Percentiles rank a stretch among this genome's conserved stretches.
Conservation (phyloP, 2,113 vertebrate genomes). For the Prionailurus viverrinus region DNA sequence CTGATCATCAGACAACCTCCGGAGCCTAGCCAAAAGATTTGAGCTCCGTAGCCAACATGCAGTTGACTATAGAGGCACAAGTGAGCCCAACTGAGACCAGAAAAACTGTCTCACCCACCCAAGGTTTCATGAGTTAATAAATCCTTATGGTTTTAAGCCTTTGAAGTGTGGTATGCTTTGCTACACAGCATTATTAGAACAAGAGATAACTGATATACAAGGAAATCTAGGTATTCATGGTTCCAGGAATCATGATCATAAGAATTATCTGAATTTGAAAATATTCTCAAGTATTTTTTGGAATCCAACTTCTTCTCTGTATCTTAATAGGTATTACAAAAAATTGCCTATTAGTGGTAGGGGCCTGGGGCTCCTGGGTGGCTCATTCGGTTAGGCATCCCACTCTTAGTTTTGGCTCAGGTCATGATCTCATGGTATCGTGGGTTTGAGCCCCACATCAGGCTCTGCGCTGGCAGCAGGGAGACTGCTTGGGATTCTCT, state of each 20-base stretch:
- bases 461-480: too few relatives aligned
- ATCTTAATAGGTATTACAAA: background rate
- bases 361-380: background rate
- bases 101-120: background rate
- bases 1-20: background rate
- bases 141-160: background rate
- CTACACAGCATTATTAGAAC: background rate
- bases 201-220: background rate
- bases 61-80: background rate
- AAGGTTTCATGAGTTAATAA: background rate
- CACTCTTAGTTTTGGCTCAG: too few relatives aligned
- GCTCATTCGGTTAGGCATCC: too few relatives aligned
- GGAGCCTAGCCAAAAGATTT: background rate
- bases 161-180: background rate
- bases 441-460: too few relatives aligned
- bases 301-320: background rate
- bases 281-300: background rate
- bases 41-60: background rate
- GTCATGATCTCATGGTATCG: too few relatives aligned
- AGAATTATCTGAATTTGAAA: constrained; percentile 21
- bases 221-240: background rate
- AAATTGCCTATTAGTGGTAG: background rate
- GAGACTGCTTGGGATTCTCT: too few relatives aligned
- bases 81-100: background rate
- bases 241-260: background rate